Base-by-base conservation (phyloP, 2,797 vertebrate species). In the Melanotaenia nigrans region DNA sequence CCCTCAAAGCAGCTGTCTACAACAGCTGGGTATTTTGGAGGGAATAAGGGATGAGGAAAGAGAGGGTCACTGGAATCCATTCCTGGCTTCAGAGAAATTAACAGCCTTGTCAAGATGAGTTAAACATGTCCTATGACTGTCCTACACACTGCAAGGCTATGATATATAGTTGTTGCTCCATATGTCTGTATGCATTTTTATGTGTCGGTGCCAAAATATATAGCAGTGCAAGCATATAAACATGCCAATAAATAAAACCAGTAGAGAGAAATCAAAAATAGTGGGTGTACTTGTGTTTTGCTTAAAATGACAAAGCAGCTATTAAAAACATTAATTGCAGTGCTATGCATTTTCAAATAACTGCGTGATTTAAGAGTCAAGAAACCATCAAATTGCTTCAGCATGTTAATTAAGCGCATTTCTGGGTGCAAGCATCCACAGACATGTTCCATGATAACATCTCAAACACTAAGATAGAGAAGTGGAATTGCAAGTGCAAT, bases 1-100 rank as follows among this genome's bases (percentile, higher is more conserved):
- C 86, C 61, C 63, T 73, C 58, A 30, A 70, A 84, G 90, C 93
- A 94, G 93, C 93, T 94, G 93, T 89, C 90, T 81, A 85, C 87
- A 92, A 91, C 93, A 94, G 91, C 93, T 93, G 93, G 87, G 72
- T 85, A 87, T 93, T 93, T 94, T 93, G 92, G 91, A 94, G 91
- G 91, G 92, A 93, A 93, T 58, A 75, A 38, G 81, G 72, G 66
- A 84, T 53, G 12, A 47, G 58, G 78, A 82, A 58, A 40, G 75
- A 73, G 56, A 72, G 56, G 71, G 63, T 71, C 28, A 28, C 11
- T 79, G 81, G 85, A 85, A 83, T 84, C 73, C 66, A 22, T 78
- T 68, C 78, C 77, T 72, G 83, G 40, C 88, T 84, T 82, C 75
- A 85, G 81, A 78, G 71, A 92, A 87, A 89, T 88, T 78, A 91